Evolutionary conservation across 2,113 vertebrate species (phyloP), one percentile per base, ranked within the genome.

Genomic region (Elanoides forficatus): DNA sequence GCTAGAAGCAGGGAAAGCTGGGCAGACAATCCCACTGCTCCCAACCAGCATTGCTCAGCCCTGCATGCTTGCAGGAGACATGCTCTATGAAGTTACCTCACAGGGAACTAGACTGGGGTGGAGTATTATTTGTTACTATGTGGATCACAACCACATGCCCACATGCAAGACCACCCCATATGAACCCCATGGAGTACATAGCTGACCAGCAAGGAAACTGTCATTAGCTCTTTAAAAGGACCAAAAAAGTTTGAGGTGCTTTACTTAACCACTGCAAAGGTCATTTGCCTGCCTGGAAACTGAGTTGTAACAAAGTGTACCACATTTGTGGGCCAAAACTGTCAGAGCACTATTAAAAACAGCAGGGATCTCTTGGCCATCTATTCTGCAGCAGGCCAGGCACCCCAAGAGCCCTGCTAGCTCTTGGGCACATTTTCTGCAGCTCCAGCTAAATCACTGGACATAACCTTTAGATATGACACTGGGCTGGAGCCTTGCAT

Each of bases 81-180:
- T 34, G 26, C 38, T 53, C 30, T 38, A 15, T 22, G 62, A 66
- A 53, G 58, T 34, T 2, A 53, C 10, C 27, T 63, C 40, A 52
- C 38, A 16, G 40, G 34, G 45, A 87, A n/a, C n/a, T 20, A 30
- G 40, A 4, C 42, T 26, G 13, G 6, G 2, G 11, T 22, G 27
- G 40, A 63, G 23, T 12, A 38, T 71, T 38, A 9, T n/a, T 47
- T 43, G 36, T 59, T 32, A 32, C 4, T 1, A 74, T 34, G 42
- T 34, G 55, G 34, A 59, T 59, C n/a, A 21, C n/a, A 48, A 13
- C 20, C 26, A 40, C 65, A 32, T 22, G 42, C 22, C n/a, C 11
- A 19, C 3, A 1, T 5, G 45, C 34, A 32, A 82, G 34, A 19
- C 43, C 23, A n/a, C 2, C 1, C 36, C 1, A 0, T 25, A 25